Evolutionary conservation across 2,888 invertebrate genomes (phyloP).

Genomic region (Ormyrus pomaceus): DNA sequence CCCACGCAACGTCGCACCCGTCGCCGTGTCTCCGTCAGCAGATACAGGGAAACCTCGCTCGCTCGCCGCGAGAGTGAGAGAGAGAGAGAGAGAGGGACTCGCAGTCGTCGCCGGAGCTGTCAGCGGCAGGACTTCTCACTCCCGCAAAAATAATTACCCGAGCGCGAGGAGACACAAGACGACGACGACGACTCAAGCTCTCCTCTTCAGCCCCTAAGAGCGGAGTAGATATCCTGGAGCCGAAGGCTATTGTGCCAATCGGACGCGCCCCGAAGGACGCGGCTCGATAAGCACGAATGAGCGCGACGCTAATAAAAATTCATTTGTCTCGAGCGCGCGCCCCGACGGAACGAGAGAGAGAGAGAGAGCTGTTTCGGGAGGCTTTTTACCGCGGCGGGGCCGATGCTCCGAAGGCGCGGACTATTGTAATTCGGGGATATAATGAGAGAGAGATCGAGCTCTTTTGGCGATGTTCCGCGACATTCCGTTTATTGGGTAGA

Average conservation of each 20-base stretch:
- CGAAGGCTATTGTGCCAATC: slow-evolving; percentile 70
- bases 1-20: no score
- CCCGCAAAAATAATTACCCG: slow-evolving; percentile 73
- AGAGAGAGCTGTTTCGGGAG: no score
- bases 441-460: no score
- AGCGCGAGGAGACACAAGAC: slow-evolving; percentile 41
- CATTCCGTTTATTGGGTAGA: no score
- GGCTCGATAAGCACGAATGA: slow-evolving; percentile 68
- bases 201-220: neutral
- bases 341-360: no score
- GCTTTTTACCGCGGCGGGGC: no score
- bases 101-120: slow-evolving; percentile 64
- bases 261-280: slow-evolving; percentile 57
- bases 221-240: slow-evolving; percentile 54
- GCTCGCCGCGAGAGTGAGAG: neutral
- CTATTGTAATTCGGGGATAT: no score
- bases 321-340: slow-evolving; percentile 64
- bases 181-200: slow-evolving; percentile 1
- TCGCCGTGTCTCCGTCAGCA: no score
- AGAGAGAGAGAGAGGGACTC: slow-evolving; percentile 10
- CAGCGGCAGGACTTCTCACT: slow-evolving; percentile 71
- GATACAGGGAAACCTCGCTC: no score
- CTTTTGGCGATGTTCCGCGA: no score
- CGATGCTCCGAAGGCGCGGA: no score
- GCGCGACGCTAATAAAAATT: slow-evolving; percentile 71